These are phyloP conservation scores for Agonum fuliginosum DNA, from an alignment of 2,888 invertebrate genomes.

Conservation along the genomic window DNA sequence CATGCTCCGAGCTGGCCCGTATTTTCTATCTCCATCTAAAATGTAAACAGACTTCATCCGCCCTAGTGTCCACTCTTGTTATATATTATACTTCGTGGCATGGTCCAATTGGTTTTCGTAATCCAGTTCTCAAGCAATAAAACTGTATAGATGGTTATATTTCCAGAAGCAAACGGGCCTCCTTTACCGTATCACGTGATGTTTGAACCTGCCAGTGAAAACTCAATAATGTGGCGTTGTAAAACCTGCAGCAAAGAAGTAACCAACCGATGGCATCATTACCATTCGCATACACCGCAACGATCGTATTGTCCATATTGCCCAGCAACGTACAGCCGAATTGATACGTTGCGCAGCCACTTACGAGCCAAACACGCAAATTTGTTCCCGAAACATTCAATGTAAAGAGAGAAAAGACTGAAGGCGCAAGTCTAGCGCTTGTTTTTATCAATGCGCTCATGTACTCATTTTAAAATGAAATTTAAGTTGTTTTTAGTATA, in stretches of 20 bases:
- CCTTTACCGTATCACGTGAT: conserved; percentile 87
- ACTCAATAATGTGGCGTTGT: conserved; percentile 86
- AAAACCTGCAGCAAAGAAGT: conserved; percentile 90
- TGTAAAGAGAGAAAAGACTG: conserved; percentile 58
- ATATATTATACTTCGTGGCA: no score
- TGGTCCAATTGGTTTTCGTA: no score
- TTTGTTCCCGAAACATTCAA: conserved; percentile 61
- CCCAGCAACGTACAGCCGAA: conserved; percentile 90
- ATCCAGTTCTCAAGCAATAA: no score
- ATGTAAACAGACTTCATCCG: no score
- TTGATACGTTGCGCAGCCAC: conserved; percentile 89
- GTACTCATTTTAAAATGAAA: background rate
- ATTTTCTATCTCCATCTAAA: no score
- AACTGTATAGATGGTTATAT: conserved; percentile 58
- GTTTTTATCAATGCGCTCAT: background rate
- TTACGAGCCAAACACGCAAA: conserved; percentile 84
- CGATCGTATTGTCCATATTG: conserved; percentile 89
- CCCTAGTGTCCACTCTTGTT: no score
- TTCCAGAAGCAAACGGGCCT: conserved; percentile 69
- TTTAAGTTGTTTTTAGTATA: background rate
- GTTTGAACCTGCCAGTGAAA: conserved; percentile 83
- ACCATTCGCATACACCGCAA: conserved; percentile 88
- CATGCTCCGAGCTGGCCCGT: no score
- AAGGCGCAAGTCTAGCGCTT: conserved; percentile 3
- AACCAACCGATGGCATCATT: conserved; percentile 92